A percentile compares a stretch with the other conserved stretches of the same genome.
These are phyloP conservation scores for Chrysomallon squamiferum DNA, from an alignment of 1,140 invertebrate genomes.

Conservation along the genomic window DNA sequence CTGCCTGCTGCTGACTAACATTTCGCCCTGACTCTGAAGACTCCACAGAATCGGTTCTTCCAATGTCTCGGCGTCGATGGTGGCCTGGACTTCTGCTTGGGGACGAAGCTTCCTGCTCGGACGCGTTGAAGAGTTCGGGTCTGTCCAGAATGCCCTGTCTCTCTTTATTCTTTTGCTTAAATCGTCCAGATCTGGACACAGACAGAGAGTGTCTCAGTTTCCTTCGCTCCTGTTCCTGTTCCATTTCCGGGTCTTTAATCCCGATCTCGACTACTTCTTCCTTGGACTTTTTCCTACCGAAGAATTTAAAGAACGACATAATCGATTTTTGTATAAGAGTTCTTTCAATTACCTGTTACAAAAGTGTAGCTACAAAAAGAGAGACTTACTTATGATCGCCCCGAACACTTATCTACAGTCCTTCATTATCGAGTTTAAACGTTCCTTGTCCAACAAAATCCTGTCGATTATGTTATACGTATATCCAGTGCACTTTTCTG, in stretches of 20 bases:
- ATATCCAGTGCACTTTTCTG: no score
- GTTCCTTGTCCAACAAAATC: no score
- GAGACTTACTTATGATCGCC: no score
- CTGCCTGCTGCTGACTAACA: not conserved
- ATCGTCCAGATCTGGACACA: conserved; percentile 56
- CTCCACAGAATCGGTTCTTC: no score
- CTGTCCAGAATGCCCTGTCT: conserved; percentile 46
- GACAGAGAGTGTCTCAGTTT: conserved; percentile 50
- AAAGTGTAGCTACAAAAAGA: no score
- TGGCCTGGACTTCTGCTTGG: not conserved
- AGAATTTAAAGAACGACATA: conserved; percentile 56
- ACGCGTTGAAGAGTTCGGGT: conserved; percentile 38
- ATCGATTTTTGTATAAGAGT: no score
- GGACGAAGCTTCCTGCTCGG: not conserved
- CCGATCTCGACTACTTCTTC: conserved; percentile 29
- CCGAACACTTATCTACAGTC: no score
- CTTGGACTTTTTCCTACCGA: conserved; percentile 43
- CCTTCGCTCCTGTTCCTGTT: conserved; percentile 41
- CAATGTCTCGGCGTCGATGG: no score
- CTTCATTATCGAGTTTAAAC: no score
- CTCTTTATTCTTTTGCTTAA: conserved; percentile 54
- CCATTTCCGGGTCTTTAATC: conserved; percentile 20
- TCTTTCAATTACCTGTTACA: no score
- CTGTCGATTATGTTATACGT: no score
- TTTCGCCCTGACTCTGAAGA: no score